Base-by-base conservation (phyloP, 2,113 vertebrate species). In the Thunnus maccoyii region DNA sequence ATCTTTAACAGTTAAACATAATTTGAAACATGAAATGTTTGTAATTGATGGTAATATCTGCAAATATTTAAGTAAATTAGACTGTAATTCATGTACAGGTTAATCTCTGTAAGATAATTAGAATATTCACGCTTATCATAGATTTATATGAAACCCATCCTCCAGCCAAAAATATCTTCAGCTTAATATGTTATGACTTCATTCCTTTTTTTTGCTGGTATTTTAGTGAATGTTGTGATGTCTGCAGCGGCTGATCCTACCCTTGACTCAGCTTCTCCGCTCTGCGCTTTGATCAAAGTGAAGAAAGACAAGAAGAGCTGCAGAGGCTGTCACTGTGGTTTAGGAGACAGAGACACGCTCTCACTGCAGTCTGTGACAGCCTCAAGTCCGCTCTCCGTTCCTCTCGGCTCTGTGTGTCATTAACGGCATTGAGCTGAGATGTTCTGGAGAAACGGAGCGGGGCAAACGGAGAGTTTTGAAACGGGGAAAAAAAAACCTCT, bases 221-320 rank as follows among this genome's bases (percentile, higher is more conserved):
- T 68, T 77, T 54, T 5, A 32, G 48, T 52, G 55, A n/a, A 17
- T 16, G 13, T 18, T 18, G 48, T 67, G 47, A n/a, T 8, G n/a
- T 64, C 20, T 57, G 75, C 50, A 64, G 52, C 46, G 83, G 25
- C n/a, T 14, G 63, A 70, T 50, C 27, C 14, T 52, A 9, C 60
- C 66, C 17, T 27, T 30, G 20, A n/a, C 47, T 65, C 1, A 3
- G 14, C 69, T 64, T 70, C 52, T 74, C 62, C 51, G 56, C 44
- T 76, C 74, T 16, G 25, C 13, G 46, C 81, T 60, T 25, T 84
- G 82, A 88, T 88, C 82, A 85, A 78, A 82, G 84, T 67, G 58
- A 13, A 8, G 25, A 27, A 11, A 25, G 41, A 48, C n/a, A n/a
- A 41, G 17, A 30, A 27, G 67, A 56, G 73, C 77, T 82, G 66